Evolutionary conservation across 2,797 vertebrate genomes (phyloP).

Genomic region (Poecilia velifera): DNA sequence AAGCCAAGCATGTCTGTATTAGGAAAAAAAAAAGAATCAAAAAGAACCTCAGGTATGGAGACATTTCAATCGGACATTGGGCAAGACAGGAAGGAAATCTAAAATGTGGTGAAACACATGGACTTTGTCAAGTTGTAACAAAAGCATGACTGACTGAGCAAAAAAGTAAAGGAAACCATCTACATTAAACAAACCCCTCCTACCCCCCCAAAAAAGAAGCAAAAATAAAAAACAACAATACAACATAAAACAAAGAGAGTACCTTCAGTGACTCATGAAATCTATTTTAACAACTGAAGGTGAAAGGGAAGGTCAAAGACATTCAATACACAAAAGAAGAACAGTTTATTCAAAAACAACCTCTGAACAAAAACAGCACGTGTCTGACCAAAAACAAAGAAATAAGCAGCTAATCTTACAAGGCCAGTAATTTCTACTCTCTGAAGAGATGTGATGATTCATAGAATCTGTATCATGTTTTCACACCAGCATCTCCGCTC

Average conservation of each 20-base stretch:
- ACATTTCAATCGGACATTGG: not conserved
- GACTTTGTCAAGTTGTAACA: not conserved
- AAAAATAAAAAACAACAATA: too few species aligned
- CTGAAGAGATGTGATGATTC: conserved; percentile 15
- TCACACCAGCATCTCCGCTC: conserved; percentile 9
- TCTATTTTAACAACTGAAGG: not conserved
- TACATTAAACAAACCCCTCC: not conserved
- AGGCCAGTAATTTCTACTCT: not conserved
- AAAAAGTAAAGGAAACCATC: not conserved
- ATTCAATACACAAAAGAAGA: not conserved
- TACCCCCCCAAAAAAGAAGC: too few species aligned
- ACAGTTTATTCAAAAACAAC: not conserved
- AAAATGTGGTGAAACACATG: not conserved
- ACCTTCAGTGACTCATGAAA: not conserved
- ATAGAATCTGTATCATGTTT: conserved; percentile 5
- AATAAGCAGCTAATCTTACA: not conserved
- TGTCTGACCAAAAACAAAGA: conserved; percentile 5
- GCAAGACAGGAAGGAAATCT: not conserved
- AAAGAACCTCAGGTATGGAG: not conserved
- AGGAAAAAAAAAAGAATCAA: too few species aligned
- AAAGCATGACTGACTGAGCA: not conserved
- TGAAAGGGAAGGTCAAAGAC: not conserved
- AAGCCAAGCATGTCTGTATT: too few species aligned
- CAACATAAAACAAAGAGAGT: not conserved
- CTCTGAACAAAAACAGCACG: not conserved